Evolutionary conservation across 2,888 invertebrate genomes (phyloP).

Genomic region (Meliscaeva auricollis): DNA sequence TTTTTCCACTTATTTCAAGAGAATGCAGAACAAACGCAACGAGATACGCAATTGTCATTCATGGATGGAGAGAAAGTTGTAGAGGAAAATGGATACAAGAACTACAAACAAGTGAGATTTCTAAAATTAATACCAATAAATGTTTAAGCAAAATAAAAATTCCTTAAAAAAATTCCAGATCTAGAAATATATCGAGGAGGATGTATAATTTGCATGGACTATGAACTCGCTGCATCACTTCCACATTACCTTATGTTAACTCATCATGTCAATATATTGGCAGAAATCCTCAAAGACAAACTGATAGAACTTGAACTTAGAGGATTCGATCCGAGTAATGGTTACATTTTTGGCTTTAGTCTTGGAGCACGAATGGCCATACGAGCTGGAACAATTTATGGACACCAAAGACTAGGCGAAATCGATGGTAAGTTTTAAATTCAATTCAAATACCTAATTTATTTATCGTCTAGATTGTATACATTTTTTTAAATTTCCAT

Average conservation of each 20-base stretch:
- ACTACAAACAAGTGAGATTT: conserved; percentile 74
- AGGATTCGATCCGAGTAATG: conserved; percentile 75
- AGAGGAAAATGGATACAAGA: conserved; percentile 74
- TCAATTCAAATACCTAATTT: too few species aligned
- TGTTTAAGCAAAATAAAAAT: neutral
- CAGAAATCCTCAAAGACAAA: conserved; percentile 72
- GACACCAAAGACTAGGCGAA: conserved; percentile 75
- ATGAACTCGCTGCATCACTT: conserved; percentile 69
- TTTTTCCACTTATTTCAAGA: conserved; percentile 24
- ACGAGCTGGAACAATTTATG: conserved; percentile 76
- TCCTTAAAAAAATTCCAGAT: conserved; percentile 54
- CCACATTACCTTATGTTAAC: conserved; percentile 77
- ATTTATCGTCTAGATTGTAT: too few species aligned
- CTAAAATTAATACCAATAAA: neutral
- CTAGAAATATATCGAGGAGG: conserved; percentile 76
- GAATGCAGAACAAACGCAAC: conserved; percentile 45
- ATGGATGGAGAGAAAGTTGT: conserved; percentile 78
- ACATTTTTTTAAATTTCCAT: too few species aligned
- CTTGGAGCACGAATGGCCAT: conserved; percentile 77
- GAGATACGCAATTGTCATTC: conserved; percentile 77
- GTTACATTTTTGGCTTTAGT: conserved; percentile 78
- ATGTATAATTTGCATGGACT: conserved; percentile 79
- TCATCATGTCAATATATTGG: conserved; percentile 68
- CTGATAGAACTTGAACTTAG: conserved; percentile 70
- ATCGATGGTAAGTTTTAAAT: conserved; percentile 73